Conservation (phyloP, 2,888 invertebrate genomes). For the Leptinotarsa tumamoca region DNA sequence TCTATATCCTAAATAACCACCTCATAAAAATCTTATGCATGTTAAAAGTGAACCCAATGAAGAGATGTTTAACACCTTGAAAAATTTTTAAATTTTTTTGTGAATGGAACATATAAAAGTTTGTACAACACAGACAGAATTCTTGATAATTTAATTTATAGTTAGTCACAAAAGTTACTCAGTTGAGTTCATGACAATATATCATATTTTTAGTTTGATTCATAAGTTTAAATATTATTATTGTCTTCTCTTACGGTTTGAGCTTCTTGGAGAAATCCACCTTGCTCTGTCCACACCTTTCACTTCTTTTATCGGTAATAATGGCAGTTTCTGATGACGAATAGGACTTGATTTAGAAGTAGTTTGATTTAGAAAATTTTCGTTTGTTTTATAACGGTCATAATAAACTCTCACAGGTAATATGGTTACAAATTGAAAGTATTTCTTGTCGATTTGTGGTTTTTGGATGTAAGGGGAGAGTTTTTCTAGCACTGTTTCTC, state of each 20-base stretch:
- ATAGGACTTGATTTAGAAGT: background rate
- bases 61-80: too few relatives aligned
- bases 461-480: slow-evolving; percentile 45
- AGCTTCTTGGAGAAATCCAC: slow-evolving; percentile 35
- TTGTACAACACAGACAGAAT: too few relatives aligned
- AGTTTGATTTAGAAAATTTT: background rate
- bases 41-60: too few relatives aligned
- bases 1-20: too few relatives aligned
- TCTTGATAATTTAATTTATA: too few relatives aligned
- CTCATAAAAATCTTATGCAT: too few relatives aligned
- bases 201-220: background rate
- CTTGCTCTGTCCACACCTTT: slow-evolving; percentile 43
- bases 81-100: too few relatives aligned
- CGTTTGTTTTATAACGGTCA: slow-evolving; percentile 44
- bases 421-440: slow-evolving; percentile 48
- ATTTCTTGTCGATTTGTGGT: slow-evolving; percentile 30
- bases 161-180: too few relatives aligned
- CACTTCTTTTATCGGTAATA: slow-evolving; percentile 44
- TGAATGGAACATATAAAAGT: too few relatives aligned
- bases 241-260: slow-evolving; percentile 38
- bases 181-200: too few relatives aligned
- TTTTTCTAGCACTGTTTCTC: slow-evolving; percentile 31
- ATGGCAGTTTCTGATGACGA: slow-evolving; percentile 33
- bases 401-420: slow-evolving; percentile 57
- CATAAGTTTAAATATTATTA: background rate